A percentile compares a stretch with the other conserved stretches of the same genome.
These are phyloP conservation scores for Drosophila nr. medialis DNA, from an alignment of 2,888 invertebrate species.

Conservation along the genomic window DNA sequence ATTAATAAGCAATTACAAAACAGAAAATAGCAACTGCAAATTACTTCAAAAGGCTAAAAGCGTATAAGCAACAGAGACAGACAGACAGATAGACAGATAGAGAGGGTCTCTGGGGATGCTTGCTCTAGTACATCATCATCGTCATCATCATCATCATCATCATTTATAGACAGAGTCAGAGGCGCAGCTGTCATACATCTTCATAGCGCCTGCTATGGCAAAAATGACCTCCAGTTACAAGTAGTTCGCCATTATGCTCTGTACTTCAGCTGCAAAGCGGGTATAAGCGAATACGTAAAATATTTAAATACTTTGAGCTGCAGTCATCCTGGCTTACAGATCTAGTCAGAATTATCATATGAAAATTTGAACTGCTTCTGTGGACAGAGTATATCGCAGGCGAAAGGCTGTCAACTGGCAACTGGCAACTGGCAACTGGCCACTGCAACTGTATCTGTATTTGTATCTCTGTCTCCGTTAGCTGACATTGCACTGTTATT, in stretches of 20 bases:
- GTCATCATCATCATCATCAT: slow-evolving; percentile 29
- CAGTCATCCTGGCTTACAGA: not conserved
- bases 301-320: not conserved
- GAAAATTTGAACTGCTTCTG: too few relatives aligned
- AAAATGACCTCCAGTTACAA: slow-evolving; percentile 72
- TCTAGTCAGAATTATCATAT: not conserved
- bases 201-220: slow-evolving; percentile 55
- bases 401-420: not conserved
- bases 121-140: slow-evolving; percentile 58
- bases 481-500: slow-evolving; percentile 66
- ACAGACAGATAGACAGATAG: not conserved
- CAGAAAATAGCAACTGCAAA: slow-evolving; percentile 80
- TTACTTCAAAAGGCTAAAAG: slow-evolving; percentile 76
- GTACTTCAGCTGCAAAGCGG: accelerated
- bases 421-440: slow-evolving; percentile 2
- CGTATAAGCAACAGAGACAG: slow-evolving; percentile 20
- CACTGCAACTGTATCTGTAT: slow-evolving; percentile 13
- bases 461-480: slow-evolving; percentile 36
- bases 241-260: slow-evolving; percentile 24
- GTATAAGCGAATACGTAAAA: not conserved
- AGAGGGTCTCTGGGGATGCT: slow-evolving; percentile 12
- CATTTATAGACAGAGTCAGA: slow-evolving; percentile 25
- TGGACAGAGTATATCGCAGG: slow-evolving; percentile 17
- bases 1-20: slow-evolving; percentile 78
- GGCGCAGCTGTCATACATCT: slow-evolving; percentile 62